Percentiles rank a stretch among this genome's conserved stretches.
Evolutionary conservation across 2,113 vertebrate genomes (phyloP).

Genomic region (Takifugu flavidus): DNA sequence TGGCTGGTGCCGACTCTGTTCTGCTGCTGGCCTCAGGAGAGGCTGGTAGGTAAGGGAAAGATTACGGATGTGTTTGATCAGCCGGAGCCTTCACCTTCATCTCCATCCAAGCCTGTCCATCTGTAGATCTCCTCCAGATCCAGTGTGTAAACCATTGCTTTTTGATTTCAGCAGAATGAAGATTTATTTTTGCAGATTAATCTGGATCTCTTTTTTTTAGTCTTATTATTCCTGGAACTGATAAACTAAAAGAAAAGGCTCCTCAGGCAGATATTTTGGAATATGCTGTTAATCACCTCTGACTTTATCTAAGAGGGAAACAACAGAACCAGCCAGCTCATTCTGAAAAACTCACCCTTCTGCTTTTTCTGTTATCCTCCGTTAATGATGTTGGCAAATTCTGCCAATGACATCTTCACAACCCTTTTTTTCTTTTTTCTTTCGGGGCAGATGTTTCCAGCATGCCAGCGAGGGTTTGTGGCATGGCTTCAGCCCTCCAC

Average conservation of each 20-base stretch:
- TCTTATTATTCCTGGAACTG: not conserved
- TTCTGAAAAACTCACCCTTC: too few relatives aligned
- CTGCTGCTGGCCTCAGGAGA: slow-evolving; percentile 29
- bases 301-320: not conserved
- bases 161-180: slow-evolving; percentile 26
- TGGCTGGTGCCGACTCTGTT: slow-evolving; percentile 13
- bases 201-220: too few relatives aligned
- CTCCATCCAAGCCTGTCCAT: slow-evolving; percentile 48
- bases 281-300: slow-evolving; percentile 19
- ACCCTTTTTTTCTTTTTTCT: not conserved
- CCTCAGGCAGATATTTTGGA: not conserved
- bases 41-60: slow-evolving; percentile 15
- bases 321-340: too few relatives aligned
- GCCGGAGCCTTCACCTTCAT: slow-evolving; percentile 27
- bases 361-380: too few relatives aligned
- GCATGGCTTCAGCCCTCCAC: slow-evolving; percentile 28
- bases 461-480: slow-evolving; percentile 17
- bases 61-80: slow-evolving; percentile 6
- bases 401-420: too few relatives aligned
- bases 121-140: slow-evolving; percentile 4
- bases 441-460: not conserved
- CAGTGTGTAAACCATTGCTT: slow-evolving; percentile 24
- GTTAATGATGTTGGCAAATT: too few relatives aligned
- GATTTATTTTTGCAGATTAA: slow-evolving; percentile 21
- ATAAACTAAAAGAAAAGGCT: slow-evolving; percentile 15